Conservation (phyloP, 2,888 invertebrate genomes). For the Amiota mariae region DNA sequence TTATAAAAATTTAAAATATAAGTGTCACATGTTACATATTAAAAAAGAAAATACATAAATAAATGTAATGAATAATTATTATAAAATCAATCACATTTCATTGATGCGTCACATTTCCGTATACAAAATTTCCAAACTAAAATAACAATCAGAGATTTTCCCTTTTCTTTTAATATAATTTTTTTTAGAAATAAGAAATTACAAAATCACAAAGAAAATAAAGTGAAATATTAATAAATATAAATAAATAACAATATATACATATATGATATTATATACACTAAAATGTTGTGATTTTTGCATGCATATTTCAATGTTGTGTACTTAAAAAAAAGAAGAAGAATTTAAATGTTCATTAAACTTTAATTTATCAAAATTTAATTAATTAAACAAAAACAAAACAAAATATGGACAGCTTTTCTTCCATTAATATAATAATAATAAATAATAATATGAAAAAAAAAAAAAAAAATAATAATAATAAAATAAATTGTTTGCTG, state of each 20-base stretch:
- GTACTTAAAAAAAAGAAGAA: constrained; percentile 3
- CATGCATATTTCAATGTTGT: constrained; percentile 21
- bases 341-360: constrained; percentile 18
- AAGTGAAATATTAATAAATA: neutral
- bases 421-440: constrained; percentile 53
- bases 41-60: constrained; percentile 41
- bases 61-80: neutral
- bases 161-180: too few species aligned
- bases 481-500: neutral
- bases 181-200: too few species aligned
- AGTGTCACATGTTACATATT: neutral
- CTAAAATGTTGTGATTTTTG: constrained; percentile 24
- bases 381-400: constrained; percentile 38
- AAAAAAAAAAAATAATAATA: too few species aligned
- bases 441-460: constrained; percentile 23
- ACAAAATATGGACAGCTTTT: constrained; percentile 62
- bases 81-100: too few species aligned
- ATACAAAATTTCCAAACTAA: too few species aligned
- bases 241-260: neutral
- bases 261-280: constrained; percentile 6
- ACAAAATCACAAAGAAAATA: too few species aligned
- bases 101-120: too few species aligned
- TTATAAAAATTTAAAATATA: neutral
- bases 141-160: too few species aligned
- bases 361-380: constrained; percentile 29